phyloP scores from a whole-genome alignment of 2,113 vertebrate genomes.

The Eudorcas thomsonii region DNA sequence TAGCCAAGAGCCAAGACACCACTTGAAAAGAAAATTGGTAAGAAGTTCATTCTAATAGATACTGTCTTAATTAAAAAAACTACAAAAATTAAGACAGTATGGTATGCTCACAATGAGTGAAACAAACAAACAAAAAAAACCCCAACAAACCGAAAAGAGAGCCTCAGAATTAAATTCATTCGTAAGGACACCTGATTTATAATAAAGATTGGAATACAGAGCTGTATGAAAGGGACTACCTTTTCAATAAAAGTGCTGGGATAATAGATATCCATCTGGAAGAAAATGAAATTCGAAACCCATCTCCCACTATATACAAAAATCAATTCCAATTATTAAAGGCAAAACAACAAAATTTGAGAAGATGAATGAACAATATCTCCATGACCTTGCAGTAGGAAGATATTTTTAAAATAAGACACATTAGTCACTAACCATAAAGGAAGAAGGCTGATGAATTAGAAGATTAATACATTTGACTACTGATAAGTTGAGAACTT shows the following conservation, averaged over 20 bases:
- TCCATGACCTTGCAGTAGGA: neutral
- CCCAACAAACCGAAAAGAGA: neutral
- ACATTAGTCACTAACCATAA: neutral
- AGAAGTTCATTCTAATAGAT: neutral
- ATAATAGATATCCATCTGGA: neutral
- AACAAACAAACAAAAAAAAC: rapidly evolving
- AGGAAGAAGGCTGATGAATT: neutral
- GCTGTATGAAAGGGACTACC: neutral
- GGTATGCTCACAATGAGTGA: neutral
- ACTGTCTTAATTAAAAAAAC: neutral
- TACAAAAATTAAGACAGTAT: neutral
- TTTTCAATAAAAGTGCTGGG: slow-evolving; percentile 25
- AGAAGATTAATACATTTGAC: neutral
- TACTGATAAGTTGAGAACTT: neutral
- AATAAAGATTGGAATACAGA: neutral
- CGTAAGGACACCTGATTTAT: neutral
- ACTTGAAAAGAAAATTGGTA: neutral
- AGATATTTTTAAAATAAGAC: neutral
- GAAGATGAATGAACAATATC: neutral
- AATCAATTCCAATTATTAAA: slow-evolving; percentile 55
- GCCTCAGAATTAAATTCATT: neutral
- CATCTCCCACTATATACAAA: slow-evolving; percentile 9
- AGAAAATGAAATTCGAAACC: slow-evolving; percentile 18
- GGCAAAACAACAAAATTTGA: neutral
- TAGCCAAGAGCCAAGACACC: neutral